Percentiles rank a stretch among this genome's conserved stretches.
Evolutionary conservation across 2,888 invertebrate species (phyloP).

Genomic region (Antheraea assamensis): DNA sequence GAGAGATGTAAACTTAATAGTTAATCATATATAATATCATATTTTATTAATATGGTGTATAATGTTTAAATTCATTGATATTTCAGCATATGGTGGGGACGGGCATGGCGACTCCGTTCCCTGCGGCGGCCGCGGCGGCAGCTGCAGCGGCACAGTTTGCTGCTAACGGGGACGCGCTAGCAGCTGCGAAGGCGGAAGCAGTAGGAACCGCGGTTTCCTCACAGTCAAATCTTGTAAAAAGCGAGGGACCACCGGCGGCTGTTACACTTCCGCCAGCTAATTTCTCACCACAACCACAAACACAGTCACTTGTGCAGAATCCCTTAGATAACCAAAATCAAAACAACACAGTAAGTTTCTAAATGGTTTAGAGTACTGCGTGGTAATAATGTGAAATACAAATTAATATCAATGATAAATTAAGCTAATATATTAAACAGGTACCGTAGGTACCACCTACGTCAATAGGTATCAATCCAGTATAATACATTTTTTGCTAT

Average conservation of each 20-base stretch:
- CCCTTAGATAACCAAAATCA: constrained; percentile 83
- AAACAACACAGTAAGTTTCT: constrained; percentile 65
- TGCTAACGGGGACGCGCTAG: constrained; percentile 80
- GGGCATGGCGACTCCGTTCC: constrained; percentile 90
- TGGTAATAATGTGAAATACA: neutral
- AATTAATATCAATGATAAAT: neutral
- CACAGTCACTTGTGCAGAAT: constrained; percentile 72
- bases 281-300: constrained; percentile 74
- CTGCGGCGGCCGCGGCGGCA: constrained; percentile 84
- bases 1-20: constrained; percentile 44
- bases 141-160: constrained; percentile 83
- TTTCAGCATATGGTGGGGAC: constrained; percentile 96
- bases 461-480: too few relatives aligned
- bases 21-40: constrained; percentile 18
- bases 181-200: constrained; percentile 76
- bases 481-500: too few relatives aligned
- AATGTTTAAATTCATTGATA: constrained; percentile 18
- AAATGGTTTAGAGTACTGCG: neutral
- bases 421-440: neutral
- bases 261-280: constrained; percentile 71
- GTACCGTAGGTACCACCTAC: neutral
- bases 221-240: constrained; percentile 77
- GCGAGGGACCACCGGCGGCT: constrained; percentile 76
- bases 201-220: constrained; percentile 66
- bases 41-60: constrained; percentile 19